phyloP scores from a whole-genome alignment of 64 coral and sea anemone species.

The Montipora sp. region DNA sequence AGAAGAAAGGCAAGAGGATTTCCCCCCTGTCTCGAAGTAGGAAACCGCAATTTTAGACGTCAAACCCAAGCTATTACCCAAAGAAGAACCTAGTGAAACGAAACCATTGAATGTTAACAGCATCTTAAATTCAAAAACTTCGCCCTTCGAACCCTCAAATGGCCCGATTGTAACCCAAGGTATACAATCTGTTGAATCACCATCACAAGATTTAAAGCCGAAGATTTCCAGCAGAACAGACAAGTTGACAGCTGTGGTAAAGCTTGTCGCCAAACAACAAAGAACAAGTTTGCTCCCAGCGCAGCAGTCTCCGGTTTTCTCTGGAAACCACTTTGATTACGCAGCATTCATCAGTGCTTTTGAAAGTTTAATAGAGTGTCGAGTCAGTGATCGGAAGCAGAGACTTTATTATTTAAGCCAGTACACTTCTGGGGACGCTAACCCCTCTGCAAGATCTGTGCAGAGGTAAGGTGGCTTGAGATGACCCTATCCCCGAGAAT shows the following conservation, averaged over 20 bases:
- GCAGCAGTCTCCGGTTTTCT: constrained; percentile 45
- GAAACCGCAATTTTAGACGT: constrained; percentile 3
- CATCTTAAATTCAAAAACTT: neutral
- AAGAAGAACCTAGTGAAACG: neutral
- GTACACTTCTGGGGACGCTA: constrained; percentile 53
- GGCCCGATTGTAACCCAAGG: neutral
- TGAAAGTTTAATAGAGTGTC: constrained; percentile 40
- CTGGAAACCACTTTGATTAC: constrained; percentile 49
- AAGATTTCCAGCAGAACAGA: constrained; percentile 4
- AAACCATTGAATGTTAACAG: neutral
- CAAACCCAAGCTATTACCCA: neutral
- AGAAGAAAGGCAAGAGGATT: constrained; percentile 33
- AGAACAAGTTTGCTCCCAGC: constrained; percentile 19
- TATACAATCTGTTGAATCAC: neutral
- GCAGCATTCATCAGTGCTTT: constrained; percentile 59
- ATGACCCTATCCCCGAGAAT: constrained; percentile 25
- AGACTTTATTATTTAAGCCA: constrained; percentile 48
- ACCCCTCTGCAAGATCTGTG: constrained; percentile 40
- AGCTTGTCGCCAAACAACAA: constrained; percentile 43
- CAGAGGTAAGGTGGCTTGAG: constrained; percentile 36
- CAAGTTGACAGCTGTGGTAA: constrained; percentile 29
- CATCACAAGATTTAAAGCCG: neutral
- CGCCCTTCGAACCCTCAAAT: neutral
- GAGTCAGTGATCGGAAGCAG: constrained; percentile 36
- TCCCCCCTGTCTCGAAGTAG: neutral